Base-by-base conservation (phyloP, 2,113 vertebrate genomes). In the Acanthisitta chloris region DNA sequence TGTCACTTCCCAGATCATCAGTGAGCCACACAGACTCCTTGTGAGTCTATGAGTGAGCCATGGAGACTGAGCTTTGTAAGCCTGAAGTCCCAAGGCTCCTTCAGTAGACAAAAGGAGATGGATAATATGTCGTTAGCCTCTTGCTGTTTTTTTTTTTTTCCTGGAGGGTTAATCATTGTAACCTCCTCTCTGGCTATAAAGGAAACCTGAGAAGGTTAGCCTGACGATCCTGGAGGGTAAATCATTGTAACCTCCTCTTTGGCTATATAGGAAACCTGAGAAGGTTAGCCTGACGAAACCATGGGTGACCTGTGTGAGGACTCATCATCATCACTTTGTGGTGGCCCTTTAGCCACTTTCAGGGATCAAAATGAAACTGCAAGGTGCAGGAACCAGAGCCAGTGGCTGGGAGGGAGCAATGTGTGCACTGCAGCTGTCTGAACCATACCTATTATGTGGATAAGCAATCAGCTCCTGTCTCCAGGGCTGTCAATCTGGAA, bases 401-500 rank as follows among this genome's bases (percentile, higher is more conserved):
- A 9, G 8, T 18, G 64, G 42, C 78, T 62, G 84, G 74, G 77
- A 74, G 51, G 73, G 81, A 95, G 81, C 16, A 1, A 10, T 10
- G 23, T 0, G 0, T 8, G 2, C 49, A 3, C 40, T 52, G 80
- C 72, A 57, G 93, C 90, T 90, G 92, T 90, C 80, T 74, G 90
- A 82, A 17, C 77, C 66, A 4, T 64, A 88, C 92, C 92, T 93
- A 49, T 96, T 81, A 90, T 8, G 72, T 38, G 96, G 86, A 93
- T 96, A 95, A 96, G 90, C 94, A 93, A 82, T 96, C 94, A 85
- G 81, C 72, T 95, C 77, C 90, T 93, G 96, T 92, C 87, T 88
- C 94, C 43, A 38, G 51, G 82, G 59, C 94, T 87, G 97, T 94
- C 90, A 96, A 93, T 97, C 95, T 96, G 92, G 93, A 97, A 95